Percentiles rank a stretch among this genome's conserved stretches.
phyloP scores from a whole-genome alignment of 2,113 vertebrate genomes.

The Petrocephalus zakoni region DNA sequence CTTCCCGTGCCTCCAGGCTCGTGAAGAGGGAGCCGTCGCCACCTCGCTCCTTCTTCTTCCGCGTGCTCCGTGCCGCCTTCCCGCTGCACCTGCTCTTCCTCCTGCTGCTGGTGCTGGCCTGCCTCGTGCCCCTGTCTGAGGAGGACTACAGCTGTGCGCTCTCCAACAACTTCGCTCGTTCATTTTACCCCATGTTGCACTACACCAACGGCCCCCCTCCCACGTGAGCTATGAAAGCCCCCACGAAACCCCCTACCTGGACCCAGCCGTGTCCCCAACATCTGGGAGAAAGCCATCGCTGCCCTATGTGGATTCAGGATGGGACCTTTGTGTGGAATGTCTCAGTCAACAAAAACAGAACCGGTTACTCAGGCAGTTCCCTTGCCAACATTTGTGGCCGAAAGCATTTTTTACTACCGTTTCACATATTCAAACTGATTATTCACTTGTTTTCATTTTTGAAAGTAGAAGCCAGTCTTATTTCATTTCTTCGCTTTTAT shows the following conservation, averaged over 20 bases:
- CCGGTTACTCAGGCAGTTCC: not conserved
- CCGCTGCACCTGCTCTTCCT: conserved; percentile 78
- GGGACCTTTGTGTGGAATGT: not conserved
- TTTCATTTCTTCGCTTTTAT: not conserved
- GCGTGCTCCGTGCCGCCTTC: conserved; percentile 73
- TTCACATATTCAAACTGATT: not conserved
- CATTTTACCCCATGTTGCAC: conserved; percentile 75
- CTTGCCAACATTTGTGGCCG: not conserved
- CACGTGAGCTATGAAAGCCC: conserved; percentile 40
- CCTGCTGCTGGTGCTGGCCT: conserved; percentile 73
- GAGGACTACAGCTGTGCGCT: conserved; percentile 77
- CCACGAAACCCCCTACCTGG: not conserved
- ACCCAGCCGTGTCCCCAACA: not conserved
- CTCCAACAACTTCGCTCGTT: conserved; percentile 75
- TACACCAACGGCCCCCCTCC: conserved; percentile 79
- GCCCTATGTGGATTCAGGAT: not conserved
- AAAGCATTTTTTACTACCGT: not conserved
- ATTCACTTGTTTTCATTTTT: conserved; percentile 6
- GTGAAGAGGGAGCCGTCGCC: conserved; percentile 32
- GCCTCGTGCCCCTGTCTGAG: conserved; percentile 67
- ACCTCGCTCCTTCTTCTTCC: conserved; percentile 62
- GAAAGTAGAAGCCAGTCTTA: not conserved
- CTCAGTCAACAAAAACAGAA: not conserved
- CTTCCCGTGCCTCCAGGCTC: conserved; percentile 29
- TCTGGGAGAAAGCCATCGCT: not conserved